phyloP scores from a whole-genome alignment of 2,888 invertebrate genomes.

The Harpalus rubripes region DNA sequence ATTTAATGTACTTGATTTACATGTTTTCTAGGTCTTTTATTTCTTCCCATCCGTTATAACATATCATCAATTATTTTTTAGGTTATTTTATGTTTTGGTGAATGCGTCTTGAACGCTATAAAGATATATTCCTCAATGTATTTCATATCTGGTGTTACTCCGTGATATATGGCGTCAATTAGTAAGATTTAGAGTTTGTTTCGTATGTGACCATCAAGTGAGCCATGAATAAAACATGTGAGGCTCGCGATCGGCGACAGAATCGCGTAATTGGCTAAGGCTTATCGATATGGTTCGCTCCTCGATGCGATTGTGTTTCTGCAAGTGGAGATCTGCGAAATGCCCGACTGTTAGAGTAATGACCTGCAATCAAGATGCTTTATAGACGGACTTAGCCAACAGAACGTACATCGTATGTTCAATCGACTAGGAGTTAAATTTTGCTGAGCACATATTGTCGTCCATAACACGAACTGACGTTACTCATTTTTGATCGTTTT shows the following conservation, averaged over 20 bases:
- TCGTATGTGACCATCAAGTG: neutral
- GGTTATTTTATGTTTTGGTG: too few species aligned
- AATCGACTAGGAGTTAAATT: neutral
- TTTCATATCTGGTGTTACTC: neutral
- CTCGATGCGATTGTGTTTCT: neutral
- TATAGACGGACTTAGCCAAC: neutral
- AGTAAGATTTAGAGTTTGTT: slow-evolving; percentile 27
- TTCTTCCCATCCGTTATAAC: too few species aligned
- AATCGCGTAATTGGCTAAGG: slow-evolving; percentile 21
- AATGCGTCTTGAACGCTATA: too few species aligned
- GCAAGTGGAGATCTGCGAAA: slow-evolving; percentile 8
- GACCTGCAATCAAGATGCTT: slow-evolving; percentile 55
- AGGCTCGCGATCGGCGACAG: slow-evolving; percentile 29
- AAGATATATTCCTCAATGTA: too few species aligned
- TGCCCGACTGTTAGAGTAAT: slow-evolving; percentile 38
- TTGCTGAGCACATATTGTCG: neutral
- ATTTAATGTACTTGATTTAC: too few species aligned
- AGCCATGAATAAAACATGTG: slow-evolving; percentile 49
- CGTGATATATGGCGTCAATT: slow-evolving; percentile 56
- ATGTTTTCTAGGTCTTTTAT: too few species aligned
- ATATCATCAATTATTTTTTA: too few species aligned
- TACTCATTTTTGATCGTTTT: too few species aligned
- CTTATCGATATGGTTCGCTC: slow-evolving; percentile 19
- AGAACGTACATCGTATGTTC: slow-evolving; percentile 4
- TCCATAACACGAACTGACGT: too few species aligned